Conservation (phyloP, 2,797 vertebrate species). For the Furcifer pardalis region DNA sequence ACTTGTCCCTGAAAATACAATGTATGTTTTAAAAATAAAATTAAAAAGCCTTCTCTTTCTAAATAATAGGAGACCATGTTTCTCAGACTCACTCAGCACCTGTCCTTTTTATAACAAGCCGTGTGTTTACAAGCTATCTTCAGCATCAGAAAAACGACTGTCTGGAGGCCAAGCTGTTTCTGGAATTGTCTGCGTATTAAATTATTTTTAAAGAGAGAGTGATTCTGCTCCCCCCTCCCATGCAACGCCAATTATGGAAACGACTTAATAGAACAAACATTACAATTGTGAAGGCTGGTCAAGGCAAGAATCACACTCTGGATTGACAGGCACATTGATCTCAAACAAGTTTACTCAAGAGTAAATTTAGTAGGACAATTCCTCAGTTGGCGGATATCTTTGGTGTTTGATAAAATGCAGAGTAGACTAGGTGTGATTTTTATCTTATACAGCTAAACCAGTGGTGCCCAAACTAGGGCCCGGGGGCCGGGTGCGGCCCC, state of each 20-base stretch:
- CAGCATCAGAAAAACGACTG: conserved; percentile 15
- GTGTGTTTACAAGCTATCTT: conserved; percentile 61
- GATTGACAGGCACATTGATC: background rate
- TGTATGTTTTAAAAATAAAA: conserved; percentile 19
- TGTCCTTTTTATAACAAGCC: conserved; percentile 49
- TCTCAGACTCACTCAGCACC: conserved; percentile 53
- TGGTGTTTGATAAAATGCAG: background rate
- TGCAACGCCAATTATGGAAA: background rate
- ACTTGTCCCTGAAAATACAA: conserved; percentile 15
- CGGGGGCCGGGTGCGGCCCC: too few relatives aligned
- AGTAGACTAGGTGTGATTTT: background rate
- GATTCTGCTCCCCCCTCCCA: conserved; percentile 11
- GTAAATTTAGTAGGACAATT: background rate
- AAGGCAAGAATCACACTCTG: background rate
- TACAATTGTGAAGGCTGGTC: background rate
- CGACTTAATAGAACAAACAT: background rate
- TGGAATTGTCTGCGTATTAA: background rate
- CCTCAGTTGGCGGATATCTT: background rate
- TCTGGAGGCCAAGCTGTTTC: conserved; percentile 1
- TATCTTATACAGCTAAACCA: too few relatives aligned
- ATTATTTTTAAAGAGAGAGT: background rate
- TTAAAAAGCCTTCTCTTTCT: conserved; percentile 46
- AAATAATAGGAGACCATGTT: conserved; percentile 47
- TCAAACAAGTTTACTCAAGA: background rate
- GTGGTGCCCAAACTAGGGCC: too few relatives aligned